A percentile compares a stretch with the other conserved stretches of the same genome.
Conservation (phyloP, 2,888 invertebrate species). For the Platycnemis pennipes region DNA sequence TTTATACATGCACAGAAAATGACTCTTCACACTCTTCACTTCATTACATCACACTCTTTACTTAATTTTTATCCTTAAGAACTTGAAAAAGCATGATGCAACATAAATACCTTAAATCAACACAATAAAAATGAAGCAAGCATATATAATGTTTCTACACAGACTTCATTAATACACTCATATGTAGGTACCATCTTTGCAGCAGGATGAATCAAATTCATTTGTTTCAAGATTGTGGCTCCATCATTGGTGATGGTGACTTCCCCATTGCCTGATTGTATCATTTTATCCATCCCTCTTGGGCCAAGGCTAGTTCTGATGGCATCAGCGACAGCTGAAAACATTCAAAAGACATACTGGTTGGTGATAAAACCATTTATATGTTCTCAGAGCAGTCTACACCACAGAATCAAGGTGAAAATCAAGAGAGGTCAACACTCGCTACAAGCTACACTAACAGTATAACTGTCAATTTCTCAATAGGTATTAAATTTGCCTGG, state of each 20-base stretch:
- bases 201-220: conserved; percentile 98
- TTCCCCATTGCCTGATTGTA: conserved; percentile 97
- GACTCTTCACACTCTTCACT: too few relatives aligned
- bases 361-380: too few relatives aligned
- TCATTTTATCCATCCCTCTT: conserved; percentile 99
- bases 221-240: conserved; percentile 99
- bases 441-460: too few relatives aligned
- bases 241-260: conserved; percentile 99
- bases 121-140: neutral
- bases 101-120: neutral
- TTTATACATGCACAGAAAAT: too few relatives aligned
- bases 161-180: too few relatives aligned
- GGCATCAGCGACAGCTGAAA: conserved; percentile 97
- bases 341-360: neutral
- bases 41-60: too few relatives aligned
- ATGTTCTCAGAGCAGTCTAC: too few relatives aligned
- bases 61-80: neutral
- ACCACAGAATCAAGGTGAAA: too few relatives aligned
- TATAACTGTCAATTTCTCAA: too few relatives aligned
- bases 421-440: too few relatives aligned
- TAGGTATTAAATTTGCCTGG: too few relatives aligned
- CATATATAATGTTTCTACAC: too few relatives aligned
- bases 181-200: conserved; percentile 95
- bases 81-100: neutral
- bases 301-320: conserved; percentile 99